phyloP scores from a whole-genome alignment of 1,140 invertebrate genomes.

The Tetraneura akinire region DNA sequence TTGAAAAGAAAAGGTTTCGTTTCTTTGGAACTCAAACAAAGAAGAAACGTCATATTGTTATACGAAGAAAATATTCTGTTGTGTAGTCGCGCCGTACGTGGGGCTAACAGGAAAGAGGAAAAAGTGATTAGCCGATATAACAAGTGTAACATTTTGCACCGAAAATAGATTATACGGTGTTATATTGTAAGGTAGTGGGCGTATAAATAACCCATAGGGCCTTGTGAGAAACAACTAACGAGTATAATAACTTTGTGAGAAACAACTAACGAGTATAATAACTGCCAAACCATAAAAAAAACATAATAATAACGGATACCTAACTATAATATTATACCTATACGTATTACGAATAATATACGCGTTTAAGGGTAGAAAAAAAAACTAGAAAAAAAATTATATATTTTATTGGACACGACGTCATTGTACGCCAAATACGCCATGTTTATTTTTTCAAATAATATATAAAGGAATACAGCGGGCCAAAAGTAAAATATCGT shows the following conservation, averaged over 20 bases:
- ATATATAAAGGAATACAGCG: background rate
- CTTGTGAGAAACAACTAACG: constrained; percentile 28
- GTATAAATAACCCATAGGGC: constrained; percentile 12
- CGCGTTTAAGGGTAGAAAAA: constrained; percentile 37
- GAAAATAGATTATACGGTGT: constrained; percentile 16
- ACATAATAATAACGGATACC: constrained; percentile 9
- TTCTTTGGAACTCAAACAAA: constrained; percentile 41
- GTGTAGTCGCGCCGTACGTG: background rate
- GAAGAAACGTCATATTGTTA: background rate
- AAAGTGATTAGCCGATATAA: constrained; percentile 41
- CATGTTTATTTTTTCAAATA: constrained; percentile 20
- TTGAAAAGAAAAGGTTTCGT: constrained; percentile 28
- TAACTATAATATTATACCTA: too few species aligned
- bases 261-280: constrained; percentile 40
- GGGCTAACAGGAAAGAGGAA: background rate
- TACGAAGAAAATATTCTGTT: constrained; percentile 20
- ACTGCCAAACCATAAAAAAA: constrained; percentile 20
- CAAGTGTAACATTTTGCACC: constrained; percentile 45
- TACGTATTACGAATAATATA: too few species aligned
- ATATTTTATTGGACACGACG: background rate
- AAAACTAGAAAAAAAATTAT: background rate
- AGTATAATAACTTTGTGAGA: constrained; percentile 29
- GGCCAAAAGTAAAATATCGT: constrained; percentile 28
- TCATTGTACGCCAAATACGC: background rate
- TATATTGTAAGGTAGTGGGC: constrained; percentile 38